phyloP scores from a whole-genome alignment of 2,797 vertebrate genomes.

The Percopsis omiscomaycus region DNA sequence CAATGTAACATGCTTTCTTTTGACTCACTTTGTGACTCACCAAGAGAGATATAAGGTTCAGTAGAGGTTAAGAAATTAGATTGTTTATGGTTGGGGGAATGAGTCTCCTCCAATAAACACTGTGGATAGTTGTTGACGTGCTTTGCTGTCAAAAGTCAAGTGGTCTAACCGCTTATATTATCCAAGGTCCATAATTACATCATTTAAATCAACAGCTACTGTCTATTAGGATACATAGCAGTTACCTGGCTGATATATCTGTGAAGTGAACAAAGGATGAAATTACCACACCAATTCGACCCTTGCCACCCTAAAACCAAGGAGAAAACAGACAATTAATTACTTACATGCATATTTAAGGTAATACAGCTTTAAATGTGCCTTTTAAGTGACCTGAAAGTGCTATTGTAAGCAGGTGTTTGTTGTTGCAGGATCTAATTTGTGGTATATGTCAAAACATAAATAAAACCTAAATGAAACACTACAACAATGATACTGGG shows the following conservation, averaged over 20 bases:
- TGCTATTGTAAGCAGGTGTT: too few species aligned
- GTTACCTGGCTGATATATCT: constrained; percentile 92
- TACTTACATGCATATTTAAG: constrained; percentile 15
- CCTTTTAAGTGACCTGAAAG: too few species aligned
- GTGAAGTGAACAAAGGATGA: constrained; percentile 96
- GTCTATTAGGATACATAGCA: background rate
- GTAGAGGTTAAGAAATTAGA: constrained; percentile 25
- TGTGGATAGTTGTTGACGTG: constrained; percentile 36
- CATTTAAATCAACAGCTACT: background rate
- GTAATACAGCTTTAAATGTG: background rate
- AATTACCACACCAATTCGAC: constrained; percentile 92
- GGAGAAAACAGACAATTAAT: constrained; percentile 35
- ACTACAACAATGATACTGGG: too few species aligned
- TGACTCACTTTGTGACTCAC: constrained; percentile 61
- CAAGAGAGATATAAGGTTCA: constrained; percentile 30
- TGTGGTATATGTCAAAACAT: too few species aligned
- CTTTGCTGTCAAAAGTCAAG: constrained; percentile 1
- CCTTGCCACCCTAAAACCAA: constrained; percentile 86
- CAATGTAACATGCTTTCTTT: constrained; percentile 24
- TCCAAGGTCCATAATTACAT: constrained; percentile 14
- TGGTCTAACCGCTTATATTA: background rate
- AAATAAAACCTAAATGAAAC: too few species aligned
- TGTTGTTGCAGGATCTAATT: too few species aligned
- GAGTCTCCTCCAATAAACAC: constrained; percentile 9
- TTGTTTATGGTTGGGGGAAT: constrained; percentile 33